A percentile compares a stretch with the other conserved stretches of the same genome.
phyloP scores from a whole-genome alignment of 1,140 invertebrate genomes.

The Tyrophagus putrescentiae region DNA sequence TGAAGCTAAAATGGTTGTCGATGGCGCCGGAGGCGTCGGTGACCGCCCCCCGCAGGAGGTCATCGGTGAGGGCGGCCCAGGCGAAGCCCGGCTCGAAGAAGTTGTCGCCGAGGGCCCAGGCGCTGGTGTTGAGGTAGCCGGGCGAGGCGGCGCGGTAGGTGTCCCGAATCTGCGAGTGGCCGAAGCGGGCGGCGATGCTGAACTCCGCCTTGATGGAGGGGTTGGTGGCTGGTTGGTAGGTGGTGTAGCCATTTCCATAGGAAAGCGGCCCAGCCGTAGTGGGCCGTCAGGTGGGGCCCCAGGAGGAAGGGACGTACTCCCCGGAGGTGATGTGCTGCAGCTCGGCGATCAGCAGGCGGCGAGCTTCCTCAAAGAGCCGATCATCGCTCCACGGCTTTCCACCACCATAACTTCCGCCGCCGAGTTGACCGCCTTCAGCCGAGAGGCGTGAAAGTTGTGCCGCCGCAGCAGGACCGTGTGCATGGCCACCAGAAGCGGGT shows the following conservation, averaged over 20 bases:
- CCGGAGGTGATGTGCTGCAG: constrained; percentile 70
- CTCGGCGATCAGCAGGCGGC: constrained; percentile 45
- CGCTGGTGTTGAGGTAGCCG: too few relatives aligned
- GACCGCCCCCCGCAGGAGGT: constrained; percentile 8
- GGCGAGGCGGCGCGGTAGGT: constrained; percentile 39
- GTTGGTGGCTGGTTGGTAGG: constrained; percentile 42
- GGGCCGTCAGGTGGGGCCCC: constrained; percentile 37
- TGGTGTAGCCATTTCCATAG: constrained; percentile 19
- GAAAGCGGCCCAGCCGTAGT: constrained; percentile 30
- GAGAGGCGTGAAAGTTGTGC: constrained; percentile 31
- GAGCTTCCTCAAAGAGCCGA: constrained; percentile 40
- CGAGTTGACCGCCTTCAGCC: constrained; percentile 32
- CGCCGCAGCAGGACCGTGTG: constrained; percentile 42
- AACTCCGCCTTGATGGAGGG: constrained; percentile 47
- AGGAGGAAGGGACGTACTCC: constrained; percentile 52
- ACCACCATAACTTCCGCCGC: too few relatives aligned
- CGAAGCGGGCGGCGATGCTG: constrained; percentile 60
- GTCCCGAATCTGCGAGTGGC: constrained; percentile 60
- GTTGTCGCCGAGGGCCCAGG: neutral
- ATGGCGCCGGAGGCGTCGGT: constrained; percentile 1
- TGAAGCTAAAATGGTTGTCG: constrained; percentile 3
- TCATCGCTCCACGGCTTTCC: constrained; percentile 39
- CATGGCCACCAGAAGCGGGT: constrained; percentile 40
- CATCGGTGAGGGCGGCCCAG: neutral
- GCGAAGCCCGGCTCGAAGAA: too few relatives aligned